Conservation (phyloP, 2,797 vertebrate genomes). For the Myripristis jacobus region DNA sequence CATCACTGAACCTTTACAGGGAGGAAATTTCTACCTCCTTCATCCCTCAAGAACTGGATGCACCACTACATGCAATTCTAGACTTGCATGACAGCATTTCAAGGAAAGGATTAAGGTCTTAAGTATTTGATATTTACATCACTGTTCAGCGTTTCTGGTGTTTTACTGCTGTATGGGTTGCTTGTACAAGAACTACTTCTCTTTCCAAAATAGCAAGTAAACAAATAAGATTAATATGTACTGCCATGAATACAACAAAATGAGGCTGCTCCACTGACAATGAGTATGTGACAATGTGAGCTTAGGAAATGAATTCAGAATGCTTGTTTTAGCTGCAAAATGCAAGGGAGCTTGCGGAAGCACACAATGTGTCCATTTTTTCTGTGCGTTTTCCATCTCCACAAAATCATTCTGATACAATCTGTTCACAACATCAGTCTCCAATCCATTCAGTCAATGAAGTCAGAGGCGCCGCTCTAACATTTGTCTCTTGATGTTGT, state of each 20-base stretch:
- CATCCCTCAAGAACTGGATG: no score
- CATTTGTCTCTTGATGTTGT: constrained; percentile 62
- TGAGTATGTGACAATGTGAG: constrained; percentile 56
- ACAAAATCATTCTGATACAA: constrained; percentile 68
- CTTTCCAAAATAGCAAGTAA: constrained; percentile 11
- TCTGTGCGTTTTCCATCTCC: no score
- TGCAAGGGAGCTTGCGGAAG: constrained; percentile 59
- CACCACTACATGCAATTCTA: background rate
- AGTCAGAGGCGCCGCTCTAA: constrained; percentile 62
- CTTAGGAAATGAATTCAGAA: constrained; percentile 56
- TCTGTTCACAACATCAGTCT: constrained; percentile 67
- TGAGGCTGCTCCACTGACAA: constrained; percentile 50
- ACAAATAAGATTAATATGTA: constrained; percentile 11
- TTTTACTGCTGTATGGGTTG: constrained; percentile 10
- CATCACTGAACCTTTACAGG: no score
- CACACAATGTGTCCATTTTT: constrained; percentile 43
- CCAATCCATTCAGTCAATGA: constrained; percentile 58
- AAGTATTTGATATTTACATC: background rate
- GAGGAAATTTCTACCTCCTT: no score
- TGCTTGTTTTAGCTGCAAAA: constrained; percentile 48
- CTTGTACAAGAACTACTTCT: constrained; percentile 23
- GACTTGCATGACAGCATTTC: constrained; percentile 20
- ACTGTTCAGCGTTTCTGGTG: constrained; percentile 4
- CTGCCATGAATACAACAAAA: constrained; percentile 26
- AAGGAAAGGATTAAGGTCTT: constrained; percentile 11